These are phyloP conservation scores for Antheraea assamensis DNA, from an alignment of 2,888 invertebrate genomes.

Conservation along the genomic window DNA sequence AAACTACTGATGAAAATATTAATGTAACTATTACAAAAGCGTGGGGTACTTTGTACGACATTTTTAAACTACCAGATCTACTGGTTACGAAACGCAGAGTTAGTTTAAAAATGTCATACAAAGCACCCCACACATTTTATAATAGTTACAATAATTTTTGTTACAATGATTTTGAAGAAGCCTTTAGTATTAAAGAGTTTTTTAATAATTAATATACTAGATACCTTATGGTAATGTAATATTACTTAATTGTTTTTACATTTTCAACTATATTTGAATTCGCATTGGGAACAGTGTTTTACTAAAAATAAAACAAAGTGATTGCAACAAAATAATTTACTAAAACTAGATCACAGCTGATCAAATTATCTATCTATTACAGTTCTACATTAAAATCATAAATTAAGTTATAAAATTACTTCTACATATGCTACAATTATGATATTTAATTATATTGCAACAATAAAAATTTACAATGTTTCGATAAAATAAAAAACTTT, in stretches of 20 bases:
- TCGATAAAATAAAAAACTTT: background rate
- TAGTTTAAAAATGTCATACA: too few species aligned
- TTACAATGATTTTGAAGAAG: too few species aligned
- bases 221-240: background rate
- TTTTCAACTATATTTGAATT: background rate
- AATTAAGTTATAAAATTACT: background rate
- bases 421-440: background rate
- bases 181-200: too few species aligned
- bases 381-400: background rate
- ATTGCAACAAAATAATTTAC: conserved; percentile 6
- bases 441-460: background rate
- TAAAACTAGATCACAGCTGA: conserved; percentile 5
- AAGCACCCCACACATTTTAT: too few species aligned
- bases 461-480: conserved; percentile 2
- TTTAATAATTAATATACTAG: too few species aligned
- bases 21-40: too few species aligned
- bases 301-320: background rate
- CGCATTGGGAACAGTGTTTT: background rate
- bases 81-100: too few species aligned
- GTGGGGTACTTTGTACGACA: too few species aligned
- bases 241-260: background rate
- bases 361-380: background rate
- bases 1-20: too few species aligned
- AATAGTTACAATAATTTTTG: too few species aligned
- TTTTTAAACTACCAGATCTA: too few species aligned